A percentile compares a stretch with the other conserved stretches of the same genome.
These are phyloP conservation scores for Leontopithecus rosalia DNA, from an alignment of 2,797 vertebrate species.

Conservation along the genomic window DNA sequence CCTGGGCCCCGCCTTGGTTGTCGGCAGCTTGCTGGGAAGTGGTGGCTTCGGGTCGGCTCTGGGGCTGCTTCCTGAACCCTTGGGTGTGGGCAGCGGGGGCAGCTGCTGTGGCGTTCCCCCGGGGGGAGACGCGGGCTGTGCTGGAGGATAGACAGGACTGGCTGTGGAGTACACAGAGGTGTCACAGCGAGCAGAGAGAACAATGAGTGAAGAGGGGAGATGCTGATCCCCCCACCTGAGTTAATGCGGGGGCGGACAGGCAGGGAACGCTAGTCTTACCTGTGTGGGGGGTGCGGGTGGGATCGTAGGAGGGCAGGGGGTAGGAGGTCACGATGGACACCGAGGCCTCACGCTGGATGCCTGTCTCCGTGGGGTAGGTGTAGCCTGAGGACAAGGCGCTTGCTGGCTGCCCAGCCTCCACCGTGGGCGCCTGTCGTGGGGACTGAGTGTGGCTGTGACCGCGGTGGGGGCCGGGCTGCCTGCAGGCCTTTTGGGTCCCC, in stretches of 20 bases:
- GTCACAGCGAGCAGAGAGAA: conserved; percentile 77
- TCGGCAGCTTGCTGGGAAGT: conserved; percentile 86
- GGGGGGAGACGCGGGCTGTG: conserved; percentile 81
- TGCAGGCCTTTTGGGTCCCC: conserved; percentile 86
- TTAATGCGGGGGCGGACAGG: background rate
- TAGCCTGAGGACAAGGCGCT: conserved; percentile 85
- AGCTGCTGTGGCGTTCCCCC: conserved; percentile 71
- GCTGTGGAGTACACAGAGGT: conserved; percentile 83
- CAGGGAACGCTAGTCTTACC: conserved; percentile 75
- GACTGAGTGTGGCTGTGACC: conserved; percentile 86
- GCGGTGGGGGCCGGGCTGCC: conserved; percentile 33
- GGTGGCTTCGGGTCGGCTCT: conserved; percentile 79
- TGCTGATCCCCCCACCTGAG: background rate
- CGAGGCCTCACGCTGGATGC: conserved; percentile 84
- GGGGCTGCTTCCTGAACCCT: conserved; percentile 84
- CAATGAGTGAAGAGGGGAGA: background rate
- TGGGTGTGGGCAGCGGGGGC: conserved; percentile 77
- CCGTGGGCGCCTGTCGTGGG: conserved; percentile 85
- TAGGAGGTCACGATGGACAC: conserved; percentile 85
- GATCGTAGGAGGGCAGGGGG: conserved; percentile 85
- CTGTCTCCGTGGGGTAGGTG: conserved; percentile 84
- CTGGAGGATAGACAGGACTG: conserved; percentile 85
- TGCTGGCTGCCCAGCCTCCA: conserved; percentile 84
- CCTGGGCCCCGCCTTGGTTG: conserved; percentile 86
- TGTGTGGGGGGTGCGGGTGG: conserved; percentile 83